A percentile compares a stretch with the other conserved stretches of the same genome.
Evolutionary conservation across 2,888 invertebrate genomes (phyloP).

Genomic region (Dicyrtomina minuta): DNA sequence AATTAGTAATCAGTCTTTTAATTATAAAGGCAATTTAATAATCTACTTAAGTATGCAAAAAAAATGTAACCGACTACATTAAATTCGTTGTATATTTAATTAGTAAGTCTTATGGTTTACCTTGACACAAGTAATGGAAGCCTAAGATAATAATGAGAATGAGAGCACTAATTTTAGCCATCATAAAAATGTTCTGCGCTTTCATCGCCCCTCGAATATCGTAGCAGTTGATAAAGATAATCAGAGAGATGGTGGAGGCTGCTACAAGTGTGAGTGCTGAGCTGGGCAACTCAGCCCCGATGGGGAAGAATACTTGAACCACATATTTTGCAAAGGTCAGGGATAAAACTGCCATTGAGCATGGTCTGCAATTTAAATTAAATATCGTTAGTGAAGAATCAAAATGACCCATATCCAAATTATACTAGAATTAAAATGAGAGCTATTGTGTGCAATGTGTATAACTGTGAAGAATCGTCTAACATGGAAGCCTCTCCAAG

Average conservation of each 20-base stretch:
- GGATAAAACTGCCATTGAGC: slow-evolving; percentile 94
- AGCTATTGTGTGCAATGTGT: too few relatives aligned
- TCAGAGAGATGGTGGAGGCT: slow-evolving; percentile 74
- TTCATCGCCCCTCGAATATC: slow-evolving; percentile 78
- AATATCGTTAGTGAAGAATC: too few relatives aligned
- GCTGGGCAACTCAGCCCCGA: slow-evolving; percentile 69
- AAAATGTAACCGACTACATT: background rate
- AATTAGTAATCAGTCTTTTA: background rate
- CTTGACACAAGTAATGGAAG: slow-evolving; percentile 69
- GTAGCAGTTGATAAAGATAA: slow-evolving; percentile 86
- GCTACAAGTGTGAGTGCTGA: slow-evolving; percentile 72
- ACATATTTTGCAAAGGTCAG: slow-evolving; percentile 92
- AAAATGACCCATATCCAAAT: too few relatives aligned
- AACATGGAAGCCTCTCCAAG: too few relatives aligned
- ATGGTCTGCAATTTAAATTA: too few relatives aligned
- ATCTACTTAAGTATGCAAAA: too few relatives aligned
- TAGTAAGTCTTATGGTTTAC: slow-evolving; percentile 56
- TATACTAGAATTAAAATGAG: slow-evolving; percentile 2
- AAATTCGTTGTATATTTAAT: background rate
- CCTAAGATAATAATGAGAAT: slow-evolving; percentile 81
- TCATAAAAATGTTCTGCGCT: slow-evolving; percentile 90
- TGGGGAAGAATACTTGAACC: slow-evolving; percentile 81
- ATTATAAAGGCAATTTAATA: background rate
- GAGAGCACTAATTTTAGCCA: slow-evolving; percentile 83
- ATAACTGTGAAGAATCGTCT: too few relatives aligned